A percentile compares a stretch with the other conserved stretches of the same genome.
Conservation (phyloP, 2,113 vertebrate species). For the Psittacula cyanocephala region DNA sequence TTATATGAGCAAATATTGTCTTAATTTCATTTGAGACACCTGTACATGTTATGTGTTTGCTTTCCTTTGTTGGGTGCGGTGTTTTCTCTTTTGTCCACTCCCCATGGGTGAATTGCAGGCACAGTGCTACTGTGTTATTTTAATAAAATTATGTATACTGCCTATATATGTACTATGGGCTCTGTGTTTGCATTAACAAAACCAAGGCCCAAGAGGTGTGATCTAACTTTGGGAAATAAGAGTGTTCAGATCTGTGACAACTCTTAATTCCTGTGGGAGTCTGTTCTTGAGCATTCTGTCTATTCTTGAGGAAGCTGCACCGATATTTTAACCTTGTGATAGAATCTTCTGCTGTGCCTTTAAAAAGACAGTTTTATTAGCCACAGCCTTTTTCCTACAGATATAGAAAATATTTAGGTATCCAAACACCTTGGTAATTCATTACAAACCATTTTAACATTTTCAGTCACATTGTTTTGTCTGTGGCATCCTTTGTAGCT, state of each 20-base stretch:
- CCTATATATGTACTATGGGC: background rate
- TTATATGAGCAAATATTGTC: slow-evolving; percentile 33
- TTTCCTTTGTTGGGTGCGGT: background rate
- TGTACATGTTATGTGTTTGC: background rate
- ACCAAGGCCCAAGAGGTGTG: background rate
- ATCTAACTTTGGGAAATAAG: background rate
- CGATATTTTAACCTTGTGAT: background rate
- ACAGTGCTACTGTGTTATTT: slow-evolving; percentile 14
- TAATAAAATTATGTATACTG: background rate
- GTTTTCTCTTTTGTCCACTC: slow-evolving; percentile 14
- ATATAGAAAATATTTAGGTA: background rate
- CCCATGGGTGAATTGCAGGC: background rate
- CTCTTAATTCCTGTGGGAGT: slow-evolving; percentile 1
- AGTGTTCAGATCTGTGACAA: background rate
- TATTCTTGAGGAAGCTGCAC: background rate
- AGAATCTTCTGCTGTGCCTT: background rate
- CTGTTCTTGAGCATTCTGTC: background rate
- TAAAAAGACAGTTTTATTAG: background rate
- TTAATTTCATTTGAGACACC: slow-evolving; percentile 26
- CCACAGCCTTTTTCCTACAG: background rate
- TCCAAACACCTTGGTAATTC: background rate
- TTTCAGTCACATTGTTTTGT: background rate
- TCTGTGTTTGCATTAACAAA: slow-evolving; percentile 2
- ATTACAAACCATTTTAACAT: background rate
- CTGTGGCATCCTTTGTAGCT: background rate